Conservation (phyloP, 2,113 vertebrate genomes). For the Puma concolor region DNA sequence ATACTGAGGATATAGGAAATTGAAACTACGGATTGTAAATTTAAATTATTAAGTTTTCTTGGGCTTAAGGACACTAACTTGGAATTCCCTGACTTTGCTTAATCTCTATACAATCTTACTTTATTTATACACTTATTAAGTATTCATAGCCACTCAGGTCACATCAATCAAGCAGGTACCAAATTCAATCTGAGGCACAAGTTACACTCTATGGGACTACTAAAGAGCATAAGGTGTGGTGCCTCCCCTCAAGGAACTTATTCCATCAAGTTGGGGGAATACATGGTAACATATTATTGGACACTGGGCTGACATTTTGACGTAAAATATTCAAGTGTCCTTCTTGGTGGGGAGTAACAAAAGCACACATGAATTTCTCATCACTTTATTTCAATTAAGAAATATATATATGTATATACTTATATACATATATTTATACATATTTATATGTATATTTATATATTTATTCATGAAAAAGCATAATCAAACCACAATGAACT, state of each 20-base stretch:
- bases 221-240: neutral
- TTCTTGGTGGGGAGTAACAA: neutral
- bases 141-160: neutral
- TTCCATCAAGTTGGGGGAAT: neutral
- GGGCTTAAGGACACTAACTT: neutral
- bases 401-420: neutral
- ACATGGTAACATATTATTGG: neutral
- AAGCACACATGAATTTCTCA: conserved; percentile 34
- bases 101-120: neutral
- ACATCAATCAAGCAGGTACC: neutral
- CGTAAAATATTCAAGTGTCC: neutral
- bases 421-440: neutral
- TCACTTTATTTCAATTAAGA: conserved; percentile 9
- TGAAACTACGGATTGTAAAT: conserved; percentile 8
- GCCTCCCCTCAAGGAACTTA: neutral
- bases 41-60: neutral
- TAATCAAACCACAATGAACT: neutral
- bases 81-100: conserved; percentile 17
- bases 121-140: conserved; percentile 16
- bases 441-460: neutral
- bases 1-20: neutral
- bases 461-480: neutral
- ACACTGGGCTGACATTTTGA: neutral
- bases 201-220: neutral
- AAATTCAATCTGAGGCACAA: neutral